Evolutionary conservation across 1,140 invertebrate genomes (phyloP).

Genomic region (Leptonema lineaticorne): DNA sequence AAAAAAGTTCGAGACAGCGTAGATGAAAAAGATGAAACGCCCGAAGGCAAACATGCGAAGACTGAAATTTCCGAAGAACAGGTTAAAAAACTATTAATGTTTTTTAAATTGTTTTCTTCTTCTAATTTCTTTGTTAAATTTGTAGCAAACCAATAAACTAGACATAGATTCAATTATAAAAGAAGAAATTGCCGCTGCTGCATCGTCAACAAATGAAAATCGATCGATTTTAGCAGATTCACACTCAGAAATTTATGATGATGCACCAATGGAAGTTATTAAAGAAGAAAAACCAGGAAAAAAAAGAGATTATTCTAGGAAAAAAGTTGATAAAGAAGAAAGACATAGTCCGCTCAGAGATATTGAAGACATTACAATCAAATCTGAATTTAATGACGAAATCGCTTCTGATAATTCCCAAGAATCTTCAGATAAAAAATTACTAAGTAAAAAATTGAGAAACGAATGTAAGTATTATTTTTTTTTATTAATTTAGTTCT

Average conservation of each 20-base stretch:
- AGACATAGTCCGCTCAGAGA: slow-evolving; percentile 47
- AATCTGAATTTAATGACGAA: slow-evolving; percentile 47
- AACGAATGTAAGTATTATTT: slow-evolving; percentile 31
- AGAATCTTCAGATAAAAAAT: slow-evolving; percentile 44
- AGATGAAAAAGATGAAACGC: slow-evolving; percentile 22
- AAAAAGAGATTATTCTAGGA: slow-evolving; percentile 48
- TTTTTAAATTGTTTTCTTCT: background rate
- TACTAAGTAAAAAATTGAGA: slow-evolving; percentile 39
- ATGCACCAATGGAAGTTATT: slow-evolving; percentile 59
- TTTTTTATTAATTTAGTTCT: background rate
- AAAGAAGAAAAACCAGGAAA: slow-evolving; percentile 53
- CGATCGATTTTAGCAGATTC: slow-evolving; percentile 43
- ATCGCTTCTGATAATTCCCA: slow-evolving; percentile 44
- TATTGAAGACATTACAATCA: slow-evolving; percentile 46
- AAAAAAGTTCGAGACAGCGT: slow-evolving; percentile 30
- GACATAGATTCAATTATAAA: background rate
- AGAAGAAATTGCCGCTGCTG: background rate
- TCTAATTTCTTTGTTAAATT: background rate
- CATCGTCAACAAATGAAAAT: background rate
- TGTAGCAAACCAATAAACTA: background rate
- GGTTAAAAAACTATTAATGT: slow-evolving; percentile 6
- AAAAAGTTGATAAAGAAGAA: slow-evolving; percentile 53
- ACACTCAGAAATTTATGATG: slow-evolving; percentile 60
- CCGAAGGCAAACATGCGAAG: slow-evolving; percentile 41
- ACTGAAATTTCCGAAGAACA: slow-evolving; percentile 1